These are phyloP conservation scores for Heliothis virescens DNA, from an alignment of 1,140 invertebrate species.

Conservation along the genomic window DNA sequence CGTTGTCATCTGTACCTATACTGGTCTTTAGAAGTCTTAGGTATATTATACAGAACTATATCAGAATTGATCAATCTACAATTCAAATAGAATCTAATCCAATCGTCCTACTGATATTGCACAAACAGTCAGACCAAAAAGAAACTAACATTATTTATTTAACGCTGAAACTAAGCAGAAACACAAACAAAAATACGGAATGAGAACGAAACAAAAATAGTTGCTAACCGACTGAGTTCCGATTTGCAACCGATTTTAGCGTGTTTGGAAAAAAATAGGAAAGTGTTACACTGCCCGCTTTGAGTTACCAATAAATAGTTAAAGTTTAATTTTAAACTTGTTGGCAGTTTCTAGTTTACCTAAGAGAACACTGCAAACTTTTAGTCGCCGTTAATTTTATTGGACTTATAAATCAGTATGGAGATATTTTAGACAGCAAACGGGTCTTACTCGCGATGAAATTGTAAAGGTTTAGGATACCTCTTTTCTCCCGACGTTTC, in stretches of 20 bases:
- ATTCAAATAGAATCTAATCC: conserved; percentile 1
- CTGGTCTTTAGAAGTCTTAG: no score
- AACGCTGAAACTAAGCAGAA: conserved; percentile 11
- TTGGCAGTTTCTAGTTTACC: no score
- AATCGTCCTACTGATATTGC: conserved; percentile 4
- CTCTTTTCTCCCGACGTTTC: no score
- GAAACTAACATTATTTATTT: conserved; percentile 14
- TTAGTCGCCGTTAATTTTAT: no score
- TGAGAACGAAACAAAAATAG: conserved; percentile 30
- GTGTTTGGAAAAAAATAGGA: not conserved
- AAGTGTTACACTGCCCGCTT: not conserved
- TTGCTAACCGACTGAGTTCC: not conserved
- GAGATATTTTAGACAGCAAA: no score
- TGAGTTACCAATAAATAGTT: not conserved
- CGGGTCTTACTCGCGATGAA: no score
- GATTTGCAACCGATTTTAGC: not conserved
- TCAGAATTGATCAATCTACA: conserved; percentile 1
- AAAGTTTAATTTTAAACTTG: no score
- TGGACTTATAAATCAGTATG: no score
- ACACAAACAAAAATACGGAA: conserved; percentile 8
- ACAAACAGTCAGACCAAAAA: conserved; percentile 5
- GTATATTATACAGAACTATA: not conserved
- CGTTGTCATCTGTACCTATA: no score
- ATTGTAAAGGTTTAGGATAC: no score
- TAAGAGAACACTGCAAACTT: no score